Conservation (phyloP, 2,888 invertebrate species). For the Drosophila anomelani region DNA sequence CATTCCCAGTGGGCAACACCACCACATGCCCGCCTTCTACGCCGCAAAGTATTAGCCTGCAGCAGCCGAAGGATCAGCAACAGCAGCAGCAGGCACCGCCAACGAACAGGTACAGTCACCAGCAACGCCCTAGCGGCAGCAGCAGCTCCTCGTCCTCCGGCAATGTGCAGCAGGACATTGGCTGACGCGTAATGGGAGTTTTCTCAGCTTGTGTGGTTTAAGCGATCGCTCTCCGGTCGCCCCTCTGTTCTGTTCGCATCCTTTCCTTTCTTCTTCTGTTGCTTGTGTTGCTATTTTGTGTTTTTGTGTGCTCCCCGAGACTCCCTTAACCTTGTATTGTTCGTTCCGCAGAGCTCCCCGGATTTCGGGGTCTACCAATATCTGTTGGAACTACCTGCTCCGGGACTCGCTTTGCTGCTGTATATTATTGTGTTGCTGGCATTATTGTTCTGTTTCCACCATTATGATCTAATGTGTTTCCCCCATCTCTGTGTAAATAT, state of each 20-base stretch:
- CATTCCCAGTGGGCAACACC: conserved; percentile 70
- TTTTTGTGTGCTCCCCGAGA: conserved; percentile 7
- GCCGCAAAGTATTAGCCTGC: conserved; percentile 78
- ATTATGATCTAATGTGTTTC: conserved; percentile 12
- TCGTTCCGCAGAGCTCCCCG: conserved; percentile 37
- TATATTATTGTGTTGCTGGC: conserved; percentile 45
- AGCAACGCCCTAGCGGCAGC: conserved; percentile 71
- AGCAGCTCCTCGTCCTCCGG: conserved; percentile 70
- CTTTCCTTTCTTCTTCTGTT: conserved; percentile 23
- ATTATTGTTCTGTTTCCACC: conserved; percentile 42
- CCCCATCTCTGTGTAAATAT: conserved; percentile 30
- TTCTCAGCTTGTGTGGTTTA: conserved; percentile 93
- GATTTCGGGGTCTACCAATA: conserved; percentile 22
- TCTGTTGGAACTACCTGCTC: conserved; percentile 27
- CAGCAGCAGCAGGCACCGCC: conserved; percentile 62
- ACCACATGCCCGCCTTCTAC: conserved; percentile 65
- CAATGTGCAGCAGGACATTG: conserved; percentile 86
- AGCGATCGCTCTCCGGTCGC: conserved; percentile 34
- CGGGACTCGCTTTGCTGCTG: conserved; percentile 40
- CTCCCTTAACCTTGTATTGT: conserved; percentile 31
- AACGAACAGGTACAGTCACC: conserved; percentile 73
- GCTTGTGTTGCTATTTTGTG: conserved; percentile 11
- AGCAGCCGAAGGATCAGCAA: conserved; percentile 53
- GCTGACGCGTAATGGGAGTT: conserved; percentile 93
- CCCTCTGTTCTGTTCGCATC: conserved; percentile 18